Evolutionary conservation across 2,113 vertebrate genomes (phyloP).

Genomic region (Mandrillus leucophaeus): DNA sequence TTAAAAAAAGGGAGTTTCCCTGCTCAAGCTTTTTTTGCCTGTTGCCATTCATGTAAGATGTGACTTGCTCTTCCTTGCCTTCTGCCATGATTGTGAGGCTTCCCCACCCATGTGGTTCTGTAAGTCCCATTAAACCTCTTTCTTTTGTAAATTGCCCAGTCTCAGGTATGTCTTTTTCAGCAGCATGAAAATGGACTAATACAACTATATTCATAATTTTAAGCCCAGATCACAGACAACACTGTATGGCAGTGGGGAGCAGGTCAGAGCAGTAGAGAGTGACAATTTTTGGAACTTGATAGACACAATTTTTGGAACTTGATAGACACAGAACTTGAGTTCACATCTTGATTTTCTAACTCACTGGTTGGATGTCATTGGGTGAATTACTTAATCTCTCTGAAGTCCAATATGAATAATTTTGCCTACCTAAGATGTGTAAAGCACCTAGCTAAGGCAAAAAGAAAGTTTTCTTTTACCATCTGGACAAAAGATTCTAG

Average conservation of each 20-base stretch:
- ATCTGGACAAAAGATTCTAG: neutral
- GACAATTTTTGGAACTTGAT: neutral
- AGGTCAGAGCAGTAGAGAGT: neutral
- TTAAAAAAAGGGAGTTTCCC: no score
- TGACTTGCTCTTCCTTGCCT: no score
- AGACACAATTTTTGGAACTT: neutral
- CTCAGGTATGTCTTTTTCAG: no score
- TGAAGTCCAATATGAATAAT: neutral
- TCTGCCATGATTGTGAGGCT: no score
- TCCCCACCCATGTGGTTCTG: no score
- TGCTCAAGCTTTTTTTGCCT: no score
- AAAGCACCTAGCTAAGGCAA: neutral
- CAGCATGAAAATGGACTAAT: no score
- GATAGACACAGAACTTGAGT: neutral
- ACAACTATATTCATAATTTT: neutral
- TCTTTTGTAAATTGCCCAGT: no score
- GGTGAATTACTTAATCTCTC: neutral
- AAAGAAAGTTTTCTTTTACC: neutral
- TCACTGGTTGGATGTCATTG: neutral
- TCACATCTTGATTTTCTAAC: neutral
- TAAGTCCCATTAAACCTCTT: no score
- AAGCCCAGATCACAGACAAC: neutral
- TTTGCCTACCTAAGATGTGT: neutral
- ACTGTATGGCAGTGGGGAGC: no score
- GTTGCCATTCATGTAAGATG: no score